These are phyloP conservation scores for Cacajao melanocephalus DNA, from an alignment of 2,797 vertebrate species.

Conservation along the genomic window DNA sequence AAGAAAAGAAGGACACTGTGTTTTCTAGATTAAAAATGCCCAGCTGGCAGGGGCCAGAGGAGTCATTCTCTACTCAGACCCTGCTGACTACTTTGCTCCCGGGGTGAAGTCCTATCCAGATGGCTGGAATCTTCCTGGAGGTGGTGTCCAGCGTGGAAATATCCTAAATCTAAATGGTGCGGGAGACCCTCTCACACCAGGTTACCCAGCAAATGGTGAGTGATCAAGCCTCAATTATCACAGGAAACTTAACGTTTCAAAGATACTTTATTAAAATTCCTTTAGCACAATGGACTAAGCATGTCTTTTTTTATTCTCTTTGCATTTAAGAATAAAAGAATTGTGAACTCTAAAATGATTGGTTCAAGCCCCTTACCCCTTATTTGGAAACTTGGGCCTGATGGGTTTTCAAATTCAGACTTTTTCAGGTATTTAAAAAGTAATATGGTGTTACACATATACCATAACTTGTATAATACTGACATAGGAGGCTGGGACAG, in stretches of 20 bases:
- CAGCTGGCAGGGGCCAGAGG: constrained; percentile 92
- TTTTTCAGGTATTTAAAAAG: neutral
- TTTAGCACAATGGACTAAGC: neutral
- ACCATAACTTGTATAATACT: neutral
- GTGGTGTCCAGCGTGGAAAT: constrained; percentile 95
- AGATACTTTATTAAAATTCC: neutral
- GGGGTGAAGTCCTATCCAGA: constrained; percentile 91
- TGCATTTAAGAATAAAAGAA: neutral
- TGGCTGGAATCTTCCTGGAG: constrained; percentile 95
- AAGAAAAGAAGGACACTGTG: constrained; percentile 32
- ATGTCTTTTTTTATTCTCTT: neutral
- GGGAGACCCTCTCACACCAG: constrained; percentile 96
- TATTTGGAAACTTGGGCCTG: neutral
- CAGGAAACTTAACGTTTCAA: neutral
- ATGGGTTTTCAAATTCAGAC: neutral
- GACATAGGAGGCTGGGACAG: neutral
- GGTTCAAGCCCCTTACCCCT: neutral
- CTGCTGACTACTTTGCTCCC: constrained; percentile 92
- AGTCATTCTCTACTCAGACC: constrained; percentile 95
- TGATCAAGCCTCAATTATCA: neutral
- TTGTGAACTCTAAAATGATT: neutral
- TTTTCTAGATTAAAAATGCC: constrained; percentile 93
- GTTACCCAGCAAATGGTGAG: constrained; percentile 96
- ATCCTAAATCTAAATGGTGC: constrained; percentile 95
- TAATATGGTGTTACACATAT: neutral